Evolutionary conservation across 2,113 vertebrate species (phyloP), one percentile per base, ranked within the genome.

Genomic region (Nipponia nippon): DNA sequence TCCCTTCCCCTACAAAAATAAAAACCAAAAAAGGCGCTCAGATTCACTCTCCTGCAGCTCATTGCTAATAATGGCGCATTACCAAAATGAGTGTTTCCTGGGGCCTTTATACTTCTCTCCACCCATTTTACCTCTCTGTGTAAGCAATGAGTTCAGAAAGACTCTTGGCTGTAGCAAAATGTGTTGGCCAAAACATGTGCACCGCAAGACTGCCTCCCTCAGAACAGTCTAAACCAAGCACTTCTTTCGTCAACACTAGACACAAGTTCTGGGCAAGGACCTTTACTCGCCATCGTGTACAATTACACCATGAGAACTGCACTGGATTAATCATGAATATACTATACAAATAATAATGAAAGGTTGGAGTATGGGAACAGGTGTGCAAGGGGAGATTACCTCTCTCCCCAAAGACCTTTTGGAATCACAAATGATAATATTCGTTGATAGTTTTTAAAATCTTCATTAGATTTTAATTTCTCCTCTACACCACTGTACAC

Each of bases 21-120:
- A 15, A 62, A 49, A 20, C 22, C 13, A 20, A 42, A 1, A 65
- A 42, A 12, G 0, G 0, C 55, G 13, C 9, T 44, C 36, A 42
- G 36, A 75, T 59, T 53, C 40, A 50, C 34, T 36, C 32, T 70
- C 47, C 65, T 63, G 71, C 29, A 79, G 30, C 17, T 71, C 61
- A 19, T 1, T 59, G 27, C 55, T 81, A 61, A 40, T 19, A 75
- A 78, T 2, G 17, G 14, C 6, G 2, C 22, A 18, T 40, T 27
- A 67, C 16, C 61, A 75, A 59, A 80, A 79, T 1, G 1, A 80
- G 52, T 7, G 15, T 21, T 85, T 50, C 38, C 40, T 4, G 0
- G 7, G 25, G 47, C 11, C 78, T 67, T 78, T 40, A 20, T 9
- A 36, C 9, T 16, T 49, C 79, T 69, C n/a, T 72, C 62, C 67